Evolutionary conservation across 2,888 invertebrate species (phyloP).

Genomic region (Hypsopygia costalis): DNA sequence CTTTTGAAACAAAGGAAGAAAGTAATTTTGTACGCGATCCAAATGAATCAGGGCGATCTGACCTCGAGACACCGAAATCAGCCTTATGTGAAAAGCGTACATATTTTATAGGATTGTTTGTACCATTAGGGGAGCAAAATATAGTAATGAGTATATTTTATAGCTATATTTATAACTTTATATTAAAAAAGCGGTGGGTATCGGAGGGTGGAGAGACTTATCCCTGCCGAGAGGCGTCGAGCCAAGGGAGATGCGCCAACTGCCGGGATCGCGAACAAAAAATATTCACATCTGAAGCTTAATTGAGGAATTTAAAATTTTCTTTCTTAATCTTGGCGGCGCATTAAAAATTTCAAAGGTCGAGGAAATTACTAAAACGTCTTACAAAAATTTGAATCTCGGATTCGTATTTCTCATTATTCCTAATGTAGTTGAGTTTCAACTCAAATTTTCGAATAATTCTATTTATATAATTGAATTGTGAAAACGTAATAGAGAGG

Average conservation of each 20-base stretch:
- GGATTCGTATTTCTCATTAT: too few species aligned
- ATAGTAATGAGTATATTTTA: conserved; percentile 57
- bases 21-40: conserved; percentile 36
- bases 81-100: conserved; percentile 22
- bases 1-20: conserved; percentile 44
- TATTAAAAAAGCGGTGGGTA: conserved; percentile 53
- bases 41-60: conserved; percentile 28
- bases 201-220: conserved; percentile 27
- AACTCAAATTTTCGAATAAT: too few species aligned
- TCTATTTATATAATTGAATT: too few species aligned
- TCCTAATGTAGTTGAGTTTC: too few species aligned
- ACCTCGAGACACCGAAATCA: conserved; percentile 19
- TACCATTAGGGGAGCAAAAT: conserved; percentile 50
- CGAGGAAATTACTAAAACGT: too few species aligned
- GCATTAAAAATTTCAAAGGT: too few species aligned
- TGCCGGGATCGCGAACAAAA: conserved; percentile 18
- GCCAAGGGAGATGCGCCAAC: conserved; percentile 21
- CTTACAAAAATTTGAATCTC: too few species aligned
- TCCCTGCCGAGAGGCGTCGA: conserved; percentile 33
- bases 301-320: conserved; percentile 12
- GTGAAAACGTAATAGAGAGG: too few species aligned
- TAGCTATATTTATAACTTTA: conserved; percentile 30
- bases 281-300: conserved; percentile 13
- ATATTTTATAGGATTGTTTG: conserved; percentile 44
- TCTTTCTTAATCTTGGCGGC: conserved; percentile 1